Conservation (phyloP, 2,888 invertebrate genomes). For the Drosophila mayaguana region DNA sequence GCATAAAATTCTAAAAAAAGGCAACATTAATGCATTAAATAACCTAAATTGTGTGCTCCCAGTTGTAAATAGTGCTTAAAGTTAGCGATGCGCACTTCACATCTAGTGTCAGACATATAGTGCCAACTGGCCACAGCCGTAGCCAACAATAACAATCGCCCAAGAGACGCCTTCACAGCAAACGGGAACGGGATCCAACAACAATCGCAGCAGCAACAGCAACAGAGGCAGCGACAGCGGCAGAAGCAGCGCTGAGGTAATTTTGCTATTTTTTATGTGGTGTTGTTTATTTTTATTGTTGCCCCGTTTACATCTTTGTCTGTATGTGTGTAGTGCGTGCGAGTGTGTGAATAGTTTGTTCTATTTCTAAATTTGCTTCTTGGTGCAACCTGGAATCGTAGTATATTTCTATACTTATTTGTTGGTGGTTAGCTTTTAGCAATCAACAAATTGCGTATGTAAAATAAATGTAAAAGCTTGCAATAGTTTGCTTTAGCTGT, state of each 20-base stretch:
- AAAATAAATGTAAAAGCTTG: slow-evolving; percentile 22
- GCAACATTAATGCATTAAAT: slow-evolving; percentile 40
- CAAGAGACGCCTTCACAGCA: slow-evolving; percentile 47
- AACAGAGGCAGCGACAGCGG: slow-evolving; percentile 16
- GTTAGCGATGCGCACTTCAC: slow-evolving; percentile 27
- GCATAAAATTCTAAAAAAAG: slow-evolving; percentile 71
- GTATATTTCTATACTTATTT: slow-evolving; percentile 22
- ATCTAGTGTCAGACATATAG: slow-evolving; percentile 27
- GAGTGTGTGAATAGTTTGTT: slow-evolving; percentile 36
- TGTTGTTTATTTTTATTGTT: slow-evolving; percentile 70
- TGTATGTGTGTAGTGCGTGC: slow-evolving; percentile 26
- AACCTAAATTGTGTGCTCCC: slow-evolving; percentile 20
- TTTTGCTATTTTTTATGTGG: slow-evolving; percentile 74
- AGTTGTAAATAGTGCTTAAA: slow-evolving; percentile 55
- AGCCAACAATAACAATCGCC: slow-evolving; percentile 66
- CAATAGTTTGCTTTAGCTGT: slow-evolving; percentile 8
- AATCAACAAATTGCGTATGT: slow-evolving; percentile 22
- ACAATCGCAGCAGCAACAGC: slow-evolving; percentile 42
- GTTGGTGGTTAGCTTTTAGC: slow-evolving; percentile 24
- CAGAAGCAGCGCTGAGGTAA: slow-evolving; percentile 69
- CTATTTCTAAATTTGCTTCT: slow-evolving; percentile 57
- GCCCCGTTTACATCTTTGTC: slow-evolving; percentile 39
- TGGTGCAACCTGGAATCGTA: slow-evolving; percentile 58
- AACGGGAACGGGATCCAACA: slow-evolving; percentile 57
- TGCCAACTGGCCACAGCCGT: slow-evolving; percentile 47